Evolutionary conservation across 1,140 invertebrate species (phyloP), one percentile per base, ranked within the genome.

Genomic region (Ceratina calcarata): DNA sequence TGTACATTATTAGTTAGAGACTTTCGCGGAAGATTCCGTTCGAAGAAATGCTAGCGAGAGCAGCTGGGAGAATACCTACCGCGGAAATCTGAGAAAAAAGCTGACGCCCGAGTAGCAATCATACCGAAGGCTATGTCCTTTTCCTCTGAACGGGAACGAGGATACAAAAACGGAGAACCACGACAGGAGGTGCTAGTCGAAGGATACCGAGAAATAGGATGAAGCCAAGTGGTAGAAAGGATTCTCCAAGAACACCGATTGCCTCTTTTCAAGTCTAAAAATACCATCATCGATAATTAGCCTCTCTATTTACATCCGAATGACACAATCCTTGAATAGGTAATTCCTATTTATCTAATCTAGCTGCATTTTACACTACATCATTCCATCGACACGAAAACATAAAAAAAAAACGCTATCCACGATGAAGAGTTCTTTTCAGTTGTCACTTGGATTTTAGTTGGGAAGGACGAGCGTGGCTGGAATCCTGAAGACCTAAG

Each of bases 61-160:
- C 53, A 49, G 15, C 22, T 20, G 27, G 70, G 66, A 37, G 76
- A 85, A 81, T 60, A 6, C 1, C 53, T 55, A 49, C 72, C 62
- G 24, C 53, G 69, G 53, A 64, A 79, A 62, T 62, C 62, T 51
- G 73, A 82, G 83, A 86, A 85, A n/a, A 86, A 85, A 85, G 83
- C 61, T 57, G 64, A 20, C 27, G 58, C 53, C 75, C 6, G 10
- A 67, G 37, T 18, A 49, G 83, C 69, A 77, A 85, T 86, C 69
- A 53, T 73, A 86, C 68, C 57, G 73, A 80, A 86, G 80, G 71
- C 74, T 82, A 75, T 70, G 66, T 79, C 68, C 80, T 85, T 85
- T 86, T 85, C 55, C 75, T 64, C 57, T 32, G 70, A 75, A 80
- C 55, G 77, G 64, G 64, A 80, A 80, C 37, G 51, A 49, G 62